phyloP scores from a whole-genome alignment of 2,113 vertebrate genomes.

The Phocoena phocoena region DNA sequence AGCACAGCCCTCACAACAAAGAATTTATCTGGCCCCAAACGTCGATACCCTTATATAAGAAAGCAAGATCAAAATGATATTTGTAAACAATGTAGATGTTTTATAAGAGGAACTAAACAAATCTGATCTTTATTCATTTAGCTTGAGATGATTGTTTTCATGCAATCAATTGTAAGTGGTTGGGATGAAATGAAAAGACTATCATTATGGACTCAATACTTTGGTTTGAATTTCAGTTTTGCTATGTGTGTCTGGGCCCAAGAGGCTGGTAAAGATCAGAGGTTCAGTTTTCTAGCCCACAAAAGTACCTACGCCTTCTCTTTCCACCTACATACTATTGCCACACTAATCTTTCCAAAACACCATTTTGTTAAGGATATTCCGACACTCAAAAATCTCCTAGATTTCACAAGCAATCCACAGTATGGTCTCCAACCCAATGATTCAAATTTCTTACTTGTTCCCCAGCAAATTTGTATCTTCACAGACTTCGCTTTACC shows the following conservation, averaged over 20 bases:
- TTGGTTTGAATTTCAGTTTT: background rate
- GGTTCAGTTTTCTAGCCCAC: background rate
- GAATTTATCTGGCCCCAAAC: background rate
- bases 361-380: background rate
- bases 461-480: background rate
- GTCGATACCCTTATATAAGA: background rate
- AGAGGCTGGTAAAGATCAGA: background rate
- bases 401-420: background rate
- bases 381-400: background rate
- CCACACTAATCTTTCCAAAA: background rate
- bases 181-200: background rate
- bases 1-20: background rate
- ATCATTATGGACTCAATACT: background rate
- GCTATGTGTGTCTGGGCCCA: background rate
- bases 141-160: background rate
- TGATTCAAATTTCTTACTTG: conserved; percentile 4
- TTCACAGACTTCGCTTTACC: background rate
- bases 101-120: background rate
- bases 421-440: background rate
- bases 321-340: background rate
- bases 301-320: background rate
- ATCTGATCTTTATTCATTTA: background rate
- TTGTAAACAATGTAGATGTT: background rate
- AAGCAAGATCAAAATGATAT: background rate
- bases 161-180: background rate